Evolutionary conservation across 2,888 invertebrate species (phyloP).

Genomic region (Norana najaformis): DNA sequence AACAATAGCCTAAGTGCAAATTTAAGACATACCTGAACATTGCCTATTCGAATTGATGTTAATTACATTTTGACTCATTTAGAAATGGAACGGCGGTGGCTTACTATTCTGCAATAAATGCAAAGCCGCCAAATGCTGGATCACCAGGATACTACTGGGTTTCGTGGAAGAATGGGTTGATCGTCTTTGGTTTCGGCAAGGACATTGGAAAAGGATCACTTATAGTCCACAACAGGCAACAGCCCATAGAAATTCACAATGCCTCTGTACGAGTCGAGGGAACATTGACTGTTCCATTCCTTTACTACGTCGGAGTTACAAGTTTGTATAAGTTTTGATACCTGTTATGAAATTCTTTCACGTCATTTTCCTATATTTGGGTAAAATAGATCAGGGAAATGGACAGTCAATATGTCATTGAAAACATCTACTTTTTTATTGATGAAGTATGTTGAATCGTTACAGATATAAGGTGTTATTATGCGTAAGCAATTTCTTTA

Average conservation of each 20-base stretch:
- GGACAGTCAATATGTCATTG: too few relatives aligned
- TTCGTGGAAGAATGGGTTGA: neutral
- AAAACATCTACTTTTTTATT: too few relatives aligned
- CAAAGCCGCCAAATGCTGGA: neutral
- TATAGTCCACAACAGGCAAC: neutral
- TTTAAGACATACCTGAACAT: too few relatives aligned
- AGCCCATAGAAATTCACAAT: neutral
- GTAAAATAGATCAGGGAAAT: too few relatives aligned
- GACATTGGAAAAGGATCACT: neutral
- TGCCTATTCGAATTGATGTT: too few relatives aligned
- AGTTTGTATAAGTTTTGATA: too few relatives aligned
- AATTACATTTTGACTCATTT: neutral
- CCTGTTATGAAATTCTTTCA: too few relatives aligned
- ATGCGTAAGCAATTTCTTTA: too few relatives aligned
- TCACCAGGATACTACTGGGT: neutral
- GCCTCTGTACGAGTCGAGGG: neutral
- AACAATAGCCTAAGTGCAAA: too few relatives aligned
- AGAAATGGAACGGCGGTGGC: neutral
- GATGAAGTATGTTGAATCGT: too few relatives aligned
- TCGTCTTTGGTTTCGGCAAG: neutral
- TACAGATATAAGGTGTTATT: too few relatives aligned
- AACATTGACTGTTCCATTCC: constrained; percentile 7
- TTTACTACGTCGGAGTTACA: neutral
- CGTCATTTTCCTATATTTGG: too few relatives aligned
- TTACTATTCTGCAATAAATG: neutral